These are phyloP conservation scores for Hystrix brachyura DNA, from an alignment of 2,113 vertebrate genomes.

Conservation along the genomic window DNA sequence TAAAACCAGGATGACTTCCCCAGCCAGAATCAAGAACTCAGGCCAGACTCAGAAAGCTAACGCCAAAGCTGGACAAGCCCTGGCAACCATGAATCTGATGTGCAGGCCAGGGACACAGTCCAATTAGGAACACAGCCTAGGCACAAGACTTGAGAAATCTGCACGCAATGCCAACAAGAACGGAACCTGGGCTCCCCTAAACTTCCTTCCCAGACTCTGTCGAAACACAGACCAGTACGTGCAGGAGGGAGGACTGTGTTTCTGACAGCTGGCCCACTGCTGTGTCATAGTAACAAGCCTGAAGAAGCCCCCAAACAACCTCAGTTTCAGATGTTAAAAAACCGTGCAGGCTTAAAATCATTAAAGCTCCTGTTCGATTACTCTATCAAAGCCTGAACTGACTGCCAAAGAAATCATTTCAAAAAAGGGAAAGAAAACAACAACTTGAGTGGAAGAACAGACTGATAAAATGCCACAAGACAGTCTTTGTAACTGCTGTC, in stretches of 20 bases:
- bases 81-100: background rate
- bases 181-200: background rate
- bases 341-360: background rate
- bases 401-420: background rate
- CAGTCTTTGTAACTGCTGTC: background rate
- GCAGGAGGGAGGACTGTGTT: background rate
- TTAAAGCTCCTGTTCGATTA: background rate
- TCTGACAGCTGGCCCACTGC: background rate
- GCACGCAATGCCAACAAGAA: background rate
- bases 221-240: background rate
- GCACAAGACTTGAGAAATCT: background rate
- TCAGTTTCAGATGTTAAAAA: background rate
- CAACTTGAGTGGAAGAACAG: constrained; percentile 18
- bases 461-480: background rate
- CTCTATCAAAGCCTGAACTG: background rate
- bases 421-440: background rate
- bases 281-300: background rate
- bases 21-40: constrained; percentile 20
- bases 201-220: background rate
- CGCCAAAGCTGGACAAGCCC: background rate
- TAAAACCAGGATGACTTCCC: constrained; percentile 36
- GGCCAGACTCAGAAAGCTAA: background rate
- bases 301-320: background rate
- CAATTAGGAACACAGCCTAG: background rate
- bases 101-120: background rate